Evolutionary conservation across 1,140 invertebrate species (phyloP), one percentile per base, ranked within the genome.

Genomic region (Lineus longissimus): DNA sequence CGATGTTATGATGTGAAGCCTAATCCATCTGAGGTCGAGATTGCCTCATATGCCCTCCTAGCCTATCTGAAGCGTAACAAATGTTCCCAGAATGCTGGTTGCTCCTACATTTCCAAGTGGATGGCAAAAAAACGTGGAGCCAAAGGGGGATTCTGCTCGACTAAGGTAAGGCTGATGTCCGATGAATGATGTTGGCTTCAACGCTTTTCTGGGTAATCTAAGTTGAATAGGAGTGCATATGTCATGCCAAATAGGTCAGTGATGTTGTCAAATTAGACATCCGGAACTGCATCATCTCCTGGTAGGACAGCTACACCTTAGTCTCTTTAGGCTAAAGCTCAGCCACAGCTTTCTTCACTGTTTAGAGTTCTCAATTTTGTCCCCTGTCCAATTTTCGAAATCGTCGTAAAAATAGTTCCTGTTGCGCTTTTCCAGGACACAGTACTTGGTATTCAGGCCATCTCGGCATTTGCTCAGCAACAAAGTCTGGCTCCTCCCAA

Each of bases 11-110:
- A 4, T 40, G 6, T 4, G 22, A 22, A 19, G 41, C 86, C 91
- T 13, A 86, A 87, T 54, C 88, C 88, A 13, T 83, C 90, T 2
- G 90, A 92, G 66, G 86, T 93, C 23, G 88, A 91, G 76, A 91
- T 91, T 76, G 90, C 91, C 0, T 86, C 91, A 0, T 95, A 94
- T 80, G 90, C 87, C 0, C 80, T 90, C 29, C 74, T 91, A 19
- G 84, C 88, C 0, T 82, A 88, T n/a, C 74, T 89, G 0, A 85
- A 86, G 72, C 45, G 70, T 57, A 67, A 31, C 9, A 25, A 65
- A n/a, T 15, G 55, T 13, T 33, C 29, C 51, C 45, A 54, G 70
- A 87, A 89, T 0, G 75, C 92, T 36, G 33, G 33, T 15, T 36
- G 33, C 15, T 4, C 6, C 11, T 88, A 91, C 0, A 85, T 94